Percentiles rank a stretch among this genome's conserved stretches.
Conservation (phyloP, 2,113 vertebrate species). For the Colaptes auratus region DNA sequence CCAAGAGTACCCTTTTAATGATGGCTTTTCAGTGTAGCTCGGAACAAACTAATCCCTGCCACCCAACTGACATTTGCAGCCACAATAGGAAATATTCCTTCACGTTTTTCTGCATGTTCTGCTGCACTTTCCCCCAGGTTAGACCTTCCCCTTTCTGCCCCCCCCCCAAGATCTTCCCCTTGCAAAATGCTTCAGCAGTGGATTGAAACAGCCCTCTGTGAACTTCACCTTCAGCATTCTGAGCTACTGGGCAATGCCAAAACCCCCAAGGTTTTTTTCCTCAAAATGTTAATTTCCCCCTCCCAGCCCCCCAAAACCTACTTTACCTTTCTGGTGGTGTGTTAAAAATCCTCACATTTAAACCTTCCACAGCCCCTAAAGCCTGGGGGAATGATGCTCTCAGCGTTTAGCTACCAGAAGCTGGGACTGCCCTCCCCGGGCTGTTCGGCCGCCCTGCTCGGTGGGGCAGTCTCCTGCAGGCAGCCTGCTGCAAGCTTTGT, state of each 20-base stretch:
- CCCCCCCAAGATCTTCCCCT: background rate
- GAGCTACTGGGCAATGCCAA: background rate
- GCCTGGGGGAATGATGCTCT: background rate
- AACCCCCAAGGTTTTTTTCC: rapidly evolving
- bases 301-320: background rate
- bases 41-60: slow-evolving; percentile 35
- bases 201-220: background rate
- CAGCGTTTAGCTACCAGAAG: background rate
- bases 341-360: background rate
- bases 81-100: slow-evolving; percentile 27
- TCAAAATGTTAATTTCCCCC: background rate
- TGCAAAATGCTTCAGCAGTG: background rate
- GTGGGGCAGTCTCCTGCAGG: too few species aligned
- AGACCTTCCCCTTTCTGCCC: background rate
- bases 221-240: background rate
- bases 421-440: background rate
- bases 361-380: background rate
- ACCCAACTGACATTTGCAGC: slow-evolving; percentile 46
- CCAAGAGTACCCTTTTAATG: slow-evolving; percentile 52
- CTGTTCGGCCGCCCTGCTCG: background rate
- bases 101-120: background rate
- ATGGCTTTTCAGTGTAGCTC: slow-evolving; percentile 36
- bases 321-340: background rate
- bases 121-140: background rate
- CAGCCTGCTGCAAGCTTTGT: too few species aligned